Evolutionary conservation across 2,113 vertebrate species (phyloP).

Genomic region (Pseudopipra pipra): DNA sequence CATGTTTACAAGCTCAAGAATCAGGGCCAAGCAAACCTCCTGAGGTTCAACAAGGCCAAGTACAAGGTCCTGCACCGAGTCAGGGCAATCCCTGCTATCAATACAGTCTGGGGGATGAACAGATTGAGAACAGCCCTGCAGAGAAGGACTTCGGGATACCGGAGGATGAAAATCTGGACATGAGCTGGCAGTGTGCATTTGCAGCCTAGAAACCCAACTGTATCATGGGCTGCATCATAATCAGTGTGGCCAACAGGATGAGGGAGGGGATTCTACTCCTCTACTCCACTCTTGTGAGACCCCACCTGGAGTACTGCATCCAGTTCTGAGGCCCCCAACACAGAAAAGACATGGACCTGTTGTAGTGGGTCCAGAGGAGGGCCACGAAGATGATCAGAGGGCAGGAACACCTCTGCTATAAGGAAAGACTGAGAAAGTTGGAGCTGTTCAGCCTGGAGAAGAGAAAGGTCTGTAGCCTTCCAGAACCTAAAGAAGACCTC

Average conservation of each 20-base stretch:
- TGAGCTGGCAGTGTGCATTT: background rate
- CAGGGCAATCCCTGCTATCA: background rate
- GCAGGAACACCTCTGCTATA: background rate
- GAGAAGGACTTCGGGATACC: background rate
- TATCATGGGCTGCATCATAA: background rate
- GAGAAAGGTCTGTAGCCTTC: background rate
- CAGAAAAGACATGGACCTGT: background rate
- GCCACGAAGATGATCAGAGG: background rate
- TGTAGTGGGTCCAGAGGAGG: background rate
- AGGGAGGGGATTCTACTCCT: background rate
- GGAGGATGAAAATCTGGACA: background rate
- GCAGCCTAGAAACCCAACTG: background rate
- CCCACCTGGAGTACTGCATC: background rate
- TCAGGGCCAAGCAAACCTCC: background rate
- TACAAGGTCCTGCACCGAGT: background rate
- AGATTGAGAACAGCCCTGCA: background rate
- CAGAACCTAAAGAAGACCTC: background rate
- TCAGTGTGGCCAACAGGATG: rapidly evolving
- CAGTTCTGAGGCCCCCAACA: background rate
- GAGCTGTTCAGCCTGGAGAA: background rate
- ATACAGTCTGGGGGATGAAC: background rate
- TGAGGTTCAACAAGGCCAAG: background rate
- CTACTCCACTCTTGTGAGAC: background rate
- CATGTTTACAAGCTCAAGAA: background rate
- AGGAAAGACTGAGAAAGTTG: background rate